phyloP scores from a whole-genome alignment of 2,113 vertebrate genomes.

The Catharus bicknelli region DNA sequence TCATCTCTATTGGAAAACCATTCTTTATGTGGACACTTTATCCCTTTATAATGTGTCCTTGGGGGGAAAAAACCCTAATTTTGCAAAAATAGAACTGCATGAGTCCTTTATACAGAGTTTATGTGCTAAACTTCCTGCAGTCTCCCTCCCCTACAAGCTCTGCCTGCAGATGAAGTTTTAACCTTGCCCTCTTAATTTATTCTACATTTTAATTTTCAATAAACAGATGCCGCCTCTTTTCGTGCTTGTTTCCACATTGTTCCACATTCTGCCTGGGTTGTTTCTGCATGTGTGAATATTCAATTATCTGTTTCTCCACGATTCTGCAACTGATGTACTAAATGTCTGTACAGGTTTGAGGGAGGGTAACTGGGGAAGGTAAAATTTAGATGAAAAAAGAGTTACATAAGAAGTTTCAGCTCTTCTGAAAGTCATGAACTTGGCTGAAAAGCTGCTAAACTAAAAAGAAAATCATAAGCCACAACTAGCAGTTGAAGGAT shows the following conservation, averaged over 20 bases:
- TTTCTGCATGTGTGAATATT: conserved; percentile 63
- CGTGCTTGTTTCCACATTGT: conserved; percentile 48
- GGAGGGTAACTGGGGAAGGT: not conserved
- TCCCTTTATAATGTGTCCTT: not conserved
- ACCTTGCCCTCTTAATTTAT: conserved; percentile 66
- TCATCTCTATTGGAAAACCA: not conserved
- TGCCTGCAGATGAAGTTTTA: conserved; percentile 46
- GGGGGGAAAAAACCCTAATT: accelerated
- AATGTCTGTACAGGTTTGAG: conserved; percentile 25
- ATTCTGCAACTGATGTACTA: conserved; percentile 36
- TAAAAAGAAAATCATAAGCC: not conserved
- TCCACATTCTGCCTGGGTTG: conserved; percentile 54
- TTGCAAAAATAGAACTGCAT: not conserved
- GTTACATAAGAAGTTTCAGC: not conserved
- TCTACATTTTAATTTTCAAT: conserved; percentile 58
- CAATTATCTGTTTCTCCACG: conserved; percentile 40
- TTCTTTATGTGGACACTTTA: not conserved
- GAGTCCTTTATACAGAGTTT: not conserved
- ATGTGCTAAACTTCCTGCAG: conserved; percentile 5
- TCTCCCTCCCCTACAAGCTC: conserved; percentile 24
- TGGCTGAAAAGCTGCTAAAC: not conserved
- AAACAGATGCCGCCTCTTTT: conserved; percentile 66
- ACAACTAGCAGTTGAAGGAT: not conserved
- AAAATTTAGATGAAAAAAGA: not conserved
- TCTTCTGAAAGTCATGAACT: not conserved